Evolutionary conservation across 2,113 vertebrate genomes (phyloP), one percentile per base, ranked within the genome.

Genomic region (Tamias sibiricus): DNA sequence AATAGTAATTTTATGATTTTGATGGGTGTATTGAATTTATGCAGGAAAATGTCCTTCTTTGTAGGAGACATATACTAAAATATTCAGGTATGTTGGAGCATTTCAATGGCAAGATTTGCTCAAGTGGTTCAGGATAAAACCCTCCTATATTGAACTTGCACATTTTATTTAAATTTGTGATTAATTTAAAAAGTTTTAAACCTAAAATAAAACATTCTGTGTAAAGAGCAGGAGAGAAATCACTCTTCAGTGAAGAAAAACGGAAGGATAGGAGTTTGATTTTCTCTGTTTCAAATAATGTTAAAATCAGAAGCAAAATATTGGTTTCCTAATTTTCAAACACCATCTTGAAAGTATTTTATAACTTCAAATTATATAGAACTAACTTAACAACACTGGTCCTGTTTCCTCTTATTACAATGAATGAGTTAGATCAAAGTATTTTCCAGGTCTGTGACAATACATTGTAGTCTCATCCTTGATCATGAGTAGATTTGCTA

Each of bases 251-350:
- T 37, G n/a, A 64, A 83, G 44, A 37, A 77, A 87, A 87, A 76
- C 30, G 0, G 62, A 82, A 91, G 16, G 14, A 20, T 26, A 75
- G 16, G 37, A 69, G 14, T 81, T 89, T 89, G 64, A 71, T 68
- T 89, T 94, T 92, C 26, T n/a, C 37, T 57, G 9, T 22, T 86
- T 87, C 40, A 86, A 95, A 14, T 87, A 81, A 75, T 86, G 57
- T 74, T 89, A 82, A n/a, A n/a, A 16, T 35, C 30, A 81, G 75
- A 49, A 92, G 54, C 90, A 72, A 82, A 94, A 75, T 47, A 74
- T 32, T n/a, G 30, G 8, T 14, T 81, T 89, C 14, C 4, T 86
- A 2, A 62, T 75, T 81, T 96, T 49, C 14, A 81, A 95, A 86
- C 13, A 42, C 47, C 81, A n/a, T 35, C 17, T 30, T 81, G 1